Evolutionary conservation across 2,113 vertebrate species (phyloP).

Genomic region (Phalacrocorax carbo): DNA sequence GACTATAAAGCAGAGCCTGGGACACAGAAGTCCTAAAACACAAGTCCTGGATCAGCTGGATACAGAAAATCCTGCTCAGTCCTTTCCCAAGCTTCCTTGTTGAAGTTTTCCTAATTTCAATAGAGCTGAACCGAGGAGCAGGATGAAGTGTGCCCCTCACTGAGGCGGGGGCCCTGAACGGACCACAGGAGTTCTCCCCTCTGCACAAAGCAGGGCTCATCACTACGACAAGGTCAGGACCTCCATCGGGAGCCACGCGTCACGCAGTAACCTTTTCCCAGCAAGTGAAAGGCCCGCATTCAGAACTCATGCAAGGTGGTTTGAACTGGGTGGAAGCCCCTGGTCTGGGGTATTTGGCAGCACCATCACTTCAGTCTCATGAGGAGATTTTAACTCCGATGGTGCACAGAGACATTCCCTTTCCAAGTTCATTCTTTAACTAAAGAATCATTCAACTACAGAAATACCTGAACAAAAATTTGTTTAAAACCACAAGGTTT

Average conservation of each 20-base stretch:
- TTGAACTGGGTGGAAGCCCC: not conserved
- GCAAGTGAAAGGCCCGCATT: not conserved
- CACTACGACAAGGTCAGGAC: not conserved
- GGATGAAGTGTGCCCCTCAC: not conserved
- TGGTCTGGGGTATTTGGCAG: not conserved
- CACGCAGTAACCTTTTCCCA: not conserved
- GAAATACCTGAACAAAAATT: not conserved
- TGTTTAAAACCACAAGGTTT: not conserved
- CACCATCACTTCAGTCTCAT: not conserved
- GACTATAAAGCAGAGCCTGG: not conserved
- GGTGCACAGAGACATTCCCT: not conserved
- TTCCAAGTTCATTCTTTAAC: not conserved
- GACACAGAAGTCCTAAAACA: not conserved
- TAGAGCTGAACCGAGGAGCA: not conserved
- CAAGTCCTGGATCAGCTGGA: not conserved
- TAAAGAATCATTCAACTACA: not conserved
- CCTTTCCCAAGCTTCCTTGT: not conserved
- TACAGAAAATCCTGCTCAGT: not conserved
- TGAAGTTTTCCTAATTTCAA: not conserved
- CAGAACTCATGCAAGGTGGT: not conserved
- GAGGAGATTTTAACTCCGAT: not conserved
- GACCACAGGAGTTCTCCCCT: no score
- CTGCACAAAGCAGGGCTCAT: not conserved
- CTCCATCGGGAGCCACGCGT: accelerated
- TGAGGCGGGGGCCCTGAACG: accelerated